A percentile compares a stretch with the other conserved stretches of the same genome.
phyloP scores from a whole-genome alignment of 2,888 invertebrate species.

The Ochropleura plecta region DNA sequence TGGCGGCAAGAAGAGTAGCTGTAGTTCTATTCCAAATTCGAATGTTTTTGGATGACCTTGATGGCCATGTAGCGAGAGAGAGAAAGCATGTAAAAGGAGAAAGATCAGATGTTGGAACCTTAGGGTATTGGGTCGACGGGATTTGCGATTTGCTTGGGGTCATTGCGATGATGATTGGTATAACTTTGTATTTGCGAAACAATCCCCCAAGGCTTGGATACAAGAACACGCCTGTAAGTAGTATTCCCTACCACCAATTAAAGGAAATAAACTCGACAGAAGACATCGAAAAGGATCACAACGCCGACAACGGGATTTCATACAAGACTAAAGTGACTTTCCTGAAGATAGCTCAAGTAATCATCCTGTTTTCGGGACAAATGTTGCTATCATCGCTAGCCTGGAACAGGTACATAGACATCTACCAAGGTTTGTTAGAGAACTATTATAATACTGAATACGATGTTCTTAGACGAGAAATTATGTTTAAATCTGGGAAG shows the following conservation, averaged over 20 bases:
- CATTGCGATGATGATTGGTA: constrained; percentile 93
- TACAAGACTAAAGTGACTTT: constrained; percentile 93
- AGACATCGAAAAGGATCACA: constrained; percentile 85
- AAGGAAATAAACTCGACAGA: constrained; percentile 85
- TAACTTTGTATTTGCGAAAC: constrained; percentile 92
- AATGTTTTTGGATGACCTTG: constrained; percentile 96
- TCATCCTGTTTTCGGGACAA: constrained; percentile 93
- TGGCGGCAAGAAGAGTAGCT: constrained; percentile 93
- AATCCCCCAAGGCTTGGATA: constrained; percentile 94
- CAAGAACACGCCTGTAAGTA: constrained; percentile 91
- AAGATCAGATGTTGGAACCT: constrained; percentile 94
- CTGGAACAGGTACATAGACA: constrained; percentile 96
- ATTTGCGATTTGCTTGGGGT: constrained; percentile 95
- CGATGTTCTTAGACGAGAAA: constrained; percentile 87
- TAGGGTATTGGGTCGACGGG: constrained; percentile 96
- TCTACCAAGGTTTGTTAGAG: constrained; percentile 95
- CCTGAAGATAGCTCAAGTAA: constrained; percentile 92
- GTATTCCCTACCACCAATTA: constrained; percentile 87
- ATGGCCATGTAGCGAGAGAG: constrained; percentile 96
- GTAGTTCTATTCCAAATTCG: constrained; percentile 95
- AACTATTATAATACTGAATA: constrained; percentile 85
- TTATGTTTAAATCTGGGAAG: constrained; percentile 92
- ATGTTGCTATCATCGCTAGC: constrained; percentile 94
- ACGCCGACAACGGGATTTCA: constrained; percentile 89
- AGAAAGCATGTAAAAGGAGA: constrained; percentile 94